Percentiles rank a stretch among this genome's conserved stretches.
Conservation (phyloP, 2,797 vertebrate genomes). For the Melanotaenia trifasciata region DNA sequence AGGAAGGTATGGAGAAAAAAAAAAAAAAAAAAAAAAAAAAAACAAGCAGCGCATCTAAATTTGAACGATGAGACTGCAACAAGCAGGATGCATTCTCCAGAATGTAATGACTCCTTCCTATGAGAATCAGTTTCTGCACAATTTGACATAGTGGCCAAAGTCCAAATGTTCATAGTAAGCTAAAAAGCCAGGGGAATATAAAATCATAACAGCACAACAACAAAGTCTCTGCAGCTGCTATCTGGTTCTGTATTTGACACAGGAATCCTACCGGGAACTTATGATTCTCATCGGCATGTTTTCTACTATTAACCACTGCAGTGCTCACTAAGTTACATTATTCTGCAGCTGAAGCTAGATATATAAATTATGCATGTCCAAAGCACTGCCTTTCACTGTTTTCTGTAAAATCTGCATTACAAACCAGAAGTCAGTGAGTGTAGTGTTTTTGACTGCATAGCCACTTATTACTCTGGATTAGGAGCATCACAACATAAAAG, state of each 20-base stretch:
- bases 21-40: background rate
- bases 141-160: constrained; percentile 5
- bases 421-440: too few species aligned
- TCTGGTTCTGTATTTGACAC: background rate
- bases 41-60: background rate
- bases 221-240: constrained; percentile 1
- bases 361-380: background rate
- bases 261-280: constrained; percentile 1
- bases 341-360: background rate
- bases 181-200: constrained; percentile 7
- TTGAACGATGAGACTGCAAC: constrained; percentile 2
- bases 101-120: background rate
- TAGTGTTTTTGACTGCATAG: too few species aligned
- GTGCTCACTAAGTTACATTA: background rate
- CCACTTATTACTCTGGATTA: too few species aligned
- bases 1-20: background rate
- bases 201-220: constrained; percentile 6
- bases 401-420: background rate
- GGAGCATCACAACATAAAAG: too few species aligned
- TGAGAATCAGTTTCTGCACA: constrained; percentile 10
- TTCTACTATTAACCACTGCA: background rate
- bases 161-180: constrained; percentile 19
- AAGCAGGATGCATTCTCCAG: background rate
- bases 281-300: constrained; percentile 4
- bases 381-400: background rate